phyloP scores from a whole-genome alignment of 2,888 invertebrate species.

The Mongoloraphidia duomilia region DNA sequence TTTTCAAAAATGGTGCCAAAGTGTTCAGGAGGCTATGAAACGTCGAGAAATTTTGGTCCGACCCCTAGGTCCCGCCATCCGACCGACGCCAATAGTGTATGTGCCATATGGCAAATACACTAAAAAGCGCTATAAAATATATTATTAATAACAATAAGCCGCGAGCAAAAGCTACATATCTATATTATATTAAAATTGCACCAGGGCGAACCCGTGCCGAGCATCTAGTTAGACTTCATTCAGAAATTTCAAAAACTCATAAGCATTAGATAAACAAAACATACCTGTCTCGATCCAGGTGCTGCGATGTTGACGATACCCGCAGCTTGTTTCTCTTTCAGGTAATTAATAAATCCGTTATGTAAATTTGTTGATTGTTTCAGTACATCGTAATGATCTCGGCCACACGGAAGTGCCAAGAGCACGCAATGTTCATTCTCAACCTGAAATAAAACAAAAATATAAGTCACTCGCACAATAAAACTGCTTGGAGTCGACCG shows the following conservation, averaged over 20 bases:
- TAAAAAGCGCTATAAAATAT: too few relatives aligned
- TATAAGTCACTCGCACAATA: neutral
- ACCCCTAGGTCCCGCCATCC: too few relatives aligned
- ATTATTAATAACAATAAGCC: neutral
- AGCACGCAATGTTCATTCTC: slow-evolving; percentile 94
- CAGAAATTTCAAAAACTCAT: neutral
- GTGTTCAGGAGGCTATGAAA: too few relatives aligned
- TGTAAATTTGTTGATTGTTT: slow-evolving; percentile 85
- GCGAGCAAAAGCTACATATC: neutral
- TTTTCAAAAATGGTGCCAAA: too few relatives aligned
- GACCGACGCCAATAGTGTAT: too few relatives aligned
- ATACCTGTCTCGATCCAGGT: slow-evolving; percentile 75
- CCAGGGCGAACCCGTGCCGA: neutral
- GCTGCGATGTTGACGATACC: slow-evolving; percentile 94
- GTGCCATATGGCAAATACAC: too few relatives aligned
- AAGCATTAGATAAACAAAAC: slow-evolving; percentile 14
- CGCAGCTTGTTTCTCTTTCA: slow-evolving; percentile 94
- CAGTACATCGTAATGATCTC: slow-evolving; percentile 84
- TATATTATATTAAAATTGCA: neutral
- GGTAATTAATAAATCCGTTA: slow-evolving; percentile 88
- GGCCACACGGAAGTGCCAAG: slow-evolving; percentile 88
- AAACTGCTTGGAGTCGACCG: too few relatives aligned
- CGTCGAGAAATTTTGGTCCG: too few relatives aligned
- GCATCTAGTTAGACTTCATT: neutral
- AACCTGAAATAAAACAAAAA: slow-evolving; percentile 42